Evolutionary conservation across 2,888 invertebrate species (phyloP).

Genomic region (Andricus quercusramuli): DNA sequence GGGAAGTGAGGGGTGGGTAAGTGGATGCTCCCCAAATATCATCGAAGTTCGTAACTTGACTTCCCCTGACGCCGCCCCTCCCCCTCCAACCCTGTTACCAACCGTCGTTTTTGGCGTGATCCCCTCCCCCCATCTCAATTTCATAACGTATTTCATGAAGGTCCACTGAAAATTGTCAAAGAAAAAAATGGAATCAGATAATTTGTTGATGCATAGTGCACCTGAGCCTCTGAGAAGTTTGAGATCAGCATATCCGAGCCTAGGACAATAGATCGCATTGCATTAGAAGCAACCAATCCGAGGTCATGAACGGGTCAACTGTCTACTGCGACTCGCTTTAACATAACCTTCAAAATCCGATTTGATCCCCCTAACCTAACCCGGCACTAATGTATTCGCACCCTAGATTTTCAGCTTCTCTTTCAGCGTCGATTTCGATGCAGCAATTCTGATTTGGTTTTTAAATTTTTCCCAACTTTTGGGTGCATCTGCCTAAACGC

Average conservation of each 20-base stretch:
- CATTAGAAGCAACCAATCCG: slow-evolving; percentile 16
- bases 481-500: slow-evolving; percentile 64
- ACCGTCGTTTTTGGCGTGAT: too few relatives aligned
- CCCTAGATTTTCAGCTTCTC: slow-evolving; percentile 38
- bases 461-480: slow-evolving; percentile 60
- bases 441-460: slow-evolving; percentile 63
- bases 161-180: neutral
- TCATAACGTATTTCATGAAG: too few relatives aligned
- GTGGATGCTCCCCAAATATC: too few relatives aligned
- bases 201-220: neutral
- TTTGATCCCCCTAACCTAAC: slow-evolving; percentile 5
- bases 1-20: too few relatives aligned
- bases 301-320: slow-evolving; percentile 38
- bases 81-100: too few relatives aligned
- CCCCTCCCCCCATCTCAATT: too few relatives aligned
- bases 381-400: slow-evolving; percentile 58
- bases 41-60: too few relatives aligned
- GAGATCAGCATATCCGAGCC: slow-evolving; percentile 20
- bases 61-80: too few relatives aligned
- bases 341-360: slow-evolving; percentile 17
- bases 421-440: slow-evolving; percentile 57
- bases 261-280: slow-evolving; percentile 39
- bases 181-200: neutral
- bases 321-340: neutral
- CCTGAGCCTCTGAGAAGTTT: neutral